phyloP scores from a whole-genome alignment of 92 coral and sea anemone genomes.

The Actinostola sp. region DNA sequence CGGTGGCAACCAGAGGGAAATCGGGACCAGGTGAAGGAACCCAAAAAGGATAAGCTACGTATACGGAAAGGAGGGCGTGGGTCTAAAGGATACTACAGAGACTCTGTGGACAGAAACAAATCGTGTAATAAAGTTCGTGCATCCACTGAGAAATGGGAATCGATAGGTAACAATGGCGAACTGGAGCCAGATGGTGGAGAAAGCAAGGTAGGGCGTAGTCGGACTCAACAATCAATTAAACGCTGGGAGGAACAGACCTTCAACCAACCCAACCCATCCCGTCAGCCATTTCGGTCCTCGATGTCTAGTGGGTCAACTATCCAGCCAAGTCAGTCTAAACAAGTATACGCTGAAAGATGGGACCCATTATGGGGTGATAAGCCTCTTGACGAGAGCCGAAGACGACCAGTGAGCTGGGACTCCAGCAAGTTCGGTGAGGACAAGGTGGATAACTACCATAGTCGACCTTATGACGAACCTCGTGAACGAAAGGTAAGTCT shows the following conservation, averaged over 20 bases:
- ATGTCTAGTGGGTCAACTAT: not conserved
- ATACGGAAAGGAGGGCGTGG: not conserved
- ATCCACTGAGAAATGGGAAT: conserved; percentile 10
- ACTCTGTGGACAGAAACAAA: conserved; percentile 17
- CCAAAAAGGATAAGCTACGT: not conserved
- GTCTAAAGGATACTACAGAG: not conserved
- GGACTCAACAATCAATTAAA: conserved; percentile 29
- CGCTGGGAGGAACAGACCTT: conserved; percentile 29
- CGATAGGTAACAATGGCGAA: not conserved
- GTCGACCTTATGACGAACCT: conserved; percentile 17
- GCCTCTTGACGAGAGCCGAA: conserved; percentile 1
- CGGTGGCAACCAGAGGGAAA: conserved; percentile 36
- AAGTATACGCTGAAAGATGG: conserved; percentile 17
- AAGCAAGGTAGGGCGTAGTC: conserved; percentile 3
- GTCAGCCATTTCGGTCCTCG: not conserved
- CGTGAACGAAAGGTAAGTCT: conserved; percentile 21
- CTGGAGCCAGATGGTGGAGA: conserved; percentile 6
- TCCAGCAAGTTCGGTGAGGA: conserved; percentile 5
- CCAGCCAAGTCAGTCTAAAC: conserved; percentile 11
- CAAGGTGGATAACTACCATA: not conserved
- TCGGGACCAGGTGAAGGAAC: not conserved
- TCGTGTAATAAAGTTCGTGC: not conserved
- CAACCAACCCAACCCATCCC: not conserved
- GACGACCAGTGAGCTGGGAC: conserved; percentile 27
- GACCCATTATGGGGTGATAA: conserved; percentile 29